phyloP scores from a whole-genome alignment of 2,113 vertebrate genomes.

The Coptodon bakossiorum region DNA sequence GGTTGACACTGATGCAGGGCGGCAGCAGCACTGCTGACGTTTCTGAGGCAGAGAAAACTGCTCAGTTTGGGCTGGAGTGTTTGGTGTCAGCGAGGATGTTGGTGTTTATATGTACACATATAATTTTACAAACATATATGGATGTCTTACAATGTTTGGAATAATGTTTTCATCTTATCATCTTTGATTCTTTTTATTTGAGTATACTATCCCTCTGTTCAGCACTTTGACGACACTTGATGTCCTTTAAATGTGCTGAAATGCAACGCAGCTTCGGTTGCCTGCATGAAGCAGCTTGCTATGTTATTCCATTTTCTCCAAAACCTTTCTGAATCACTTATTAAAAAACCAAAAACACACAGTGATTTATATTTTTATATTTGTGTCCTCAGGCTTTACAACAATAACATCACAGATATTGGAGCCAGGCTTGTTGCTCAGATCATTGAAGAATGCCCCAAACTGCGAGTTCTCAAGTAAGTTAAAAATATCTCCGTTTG shows the following conservation, averaged over 20 bases:
- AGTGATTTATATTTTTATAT: neutral
- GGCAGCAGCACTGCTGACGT: neutral
- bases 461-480: constrained; percentile 82
- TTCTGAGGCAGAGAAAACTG: neutral
- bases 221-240: neutral
- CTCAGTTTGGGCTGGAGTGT: neutral
- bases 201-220: neutral
- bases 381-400: constrained; percentile 80
- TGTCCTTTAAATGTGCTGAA: neutral
- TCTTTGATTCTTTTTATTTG: neutral
- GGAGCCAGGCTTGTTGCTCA: constrained; percentile 83
- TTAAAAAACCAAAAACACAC: neutral
- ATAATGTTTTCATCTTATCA: neutral
- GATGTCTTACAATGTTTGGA: neutral
- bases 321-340: neutral
- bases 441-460: constrained; percentile 84
- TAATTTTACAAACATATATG: neutral
- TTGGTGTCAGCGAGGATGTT: neutral
- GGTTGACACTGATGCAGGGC: neutral
- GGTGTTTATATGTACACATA: fast-evolving
- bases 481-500: neutral
- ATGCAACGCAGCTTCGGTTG: neutral
- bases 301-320: neutral
- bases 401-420: constrained; percentile 86
- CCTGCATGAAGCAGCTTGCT: neutral